phyloP scores from a whole-genome alignment of 1,140 invertebrate genomes.

The Dufourea novaeangliae region DNA sequence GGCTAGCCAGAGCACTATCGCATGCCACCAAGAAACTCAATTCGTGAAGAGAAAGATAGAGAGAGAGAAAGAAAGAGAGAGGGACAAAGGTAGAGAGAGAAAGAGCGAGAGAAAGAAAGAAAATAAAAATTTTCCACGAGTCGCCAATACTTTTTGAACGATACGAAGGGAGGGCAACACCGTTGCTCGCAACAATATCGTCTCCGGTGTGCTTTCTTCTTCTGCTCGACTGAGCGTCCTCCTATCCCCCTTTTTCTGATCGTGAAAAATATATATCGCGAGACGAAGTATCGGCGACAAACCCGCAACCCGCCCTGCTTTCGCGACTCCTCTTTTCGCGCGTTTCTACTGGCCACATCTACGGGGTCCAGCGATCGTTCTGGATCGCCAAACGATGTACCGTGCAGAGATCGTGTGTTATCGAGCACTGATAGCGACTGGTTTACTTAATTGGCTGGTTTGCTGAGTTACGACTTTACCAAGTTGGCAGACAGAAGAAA shows the following conservation, averaged over 20 bases:
- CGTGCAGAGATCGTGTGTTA: not conserved
- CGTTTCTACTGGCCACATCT: conserved; percentile 35
- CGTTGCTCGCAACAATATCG: too few relatives aligned
- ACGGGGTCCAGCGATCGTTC: not conserved
- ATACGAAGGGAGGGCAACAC: too few relatives aligned
- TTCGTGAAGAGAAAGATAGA: conserved; percentile 48
- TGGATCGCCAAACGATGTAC: not conserved
- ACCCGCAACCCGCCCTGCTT: conserved; percentile 44
- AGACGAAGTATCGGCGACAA: conserved; percentile 43
- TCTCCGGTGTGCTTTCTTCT: not conserved
- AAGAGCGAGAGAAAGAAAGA: conserved; percentile 46
- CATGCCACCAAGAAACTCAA: conserved; percentile 73
- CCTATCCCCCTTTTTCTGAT: too few relatives aligned
- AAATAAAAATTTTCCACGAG: conserved; percentile 48
- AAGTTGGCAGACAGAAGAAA: too few relatives aligned
- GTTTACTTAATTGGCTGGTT: too few relatives aligned
- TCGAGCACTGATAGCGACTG: too few relatives aligned
- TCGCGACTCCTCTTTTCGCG: conserved; percentile 33
- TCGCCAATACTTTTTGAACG: conserved; percentile 51
- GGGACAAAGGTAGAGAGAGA: too few relatives aligned
- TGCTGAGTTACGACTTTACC: too few relatives aligned
- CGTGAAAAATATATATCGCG: not conserved
- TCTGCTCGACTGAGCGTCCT: too few relatives aligned
- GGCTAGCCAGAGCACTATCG: conserved; percentile 69
- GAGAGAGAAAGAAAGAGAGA: conserved; percentile 43